Evolutionary conservation across 2,888 invertebrate genomes (phyloP).

Genomic region (Bombyx huttoni): DNA sequence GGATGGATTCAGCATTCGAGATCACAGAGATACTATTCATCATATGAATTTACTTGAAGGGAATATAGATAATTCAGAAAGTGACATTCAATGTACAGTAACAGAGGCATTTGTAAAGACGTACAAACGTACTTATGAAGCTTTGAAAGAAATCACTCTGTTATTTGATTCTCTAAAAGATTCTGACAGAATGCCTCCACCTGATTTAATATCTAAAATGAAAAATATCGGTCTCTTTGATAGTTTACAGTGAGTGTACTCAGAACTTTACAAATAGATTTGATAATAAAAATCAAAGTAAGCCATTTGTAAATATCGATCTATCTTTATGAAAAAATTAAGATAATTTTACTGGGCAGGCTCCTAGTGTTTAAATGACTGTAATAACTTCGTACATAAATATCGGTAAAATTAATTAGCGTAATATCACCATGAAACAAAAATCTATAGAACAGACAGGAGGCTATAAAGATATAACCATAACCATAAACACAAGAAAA

Average conservation of each 20-base stretch:
- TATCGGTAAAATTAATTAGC: no score
- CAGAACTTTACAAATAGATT: no score
- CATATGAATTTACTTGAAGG: conserved; percentile 26
- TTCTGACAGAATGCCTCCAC: neutral
- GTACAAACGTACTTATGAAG: conserved; percentile 35
- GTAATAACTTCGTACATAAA: no score
- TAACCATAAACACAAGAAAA: no score
- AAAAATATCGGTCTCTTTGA: neutral
- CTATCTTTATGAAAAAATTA: no score
- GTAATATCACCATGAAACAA: no score
- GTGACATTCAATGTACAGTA: conserved; percentile 28
- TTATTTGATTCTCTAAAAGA: neutral
- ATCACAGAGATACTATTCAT: conserved; percentile 31
- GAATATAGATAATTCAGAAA: conserved; percentile 7
- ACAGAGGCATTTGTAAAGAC: conserved; percentile 41
- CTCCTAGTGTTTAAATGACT: no score
- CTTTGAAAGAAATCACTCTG: conserved; percentile 19
- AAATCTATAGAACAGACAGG: no score
- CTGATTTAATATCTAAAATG: neutral
- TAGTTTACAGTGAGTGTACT: neutral
- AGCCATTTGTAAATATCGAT: neutral
- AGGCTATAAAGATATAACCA: no score
- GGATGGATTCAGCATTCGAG: conserved; percentile 39
- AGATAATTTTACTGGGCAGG: no score
- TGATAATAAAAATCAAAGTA: neutral